Base-by-base conservation (phyloP, 2,113 vertebrate genomes). In the Petaurus breviceps region DNA sequence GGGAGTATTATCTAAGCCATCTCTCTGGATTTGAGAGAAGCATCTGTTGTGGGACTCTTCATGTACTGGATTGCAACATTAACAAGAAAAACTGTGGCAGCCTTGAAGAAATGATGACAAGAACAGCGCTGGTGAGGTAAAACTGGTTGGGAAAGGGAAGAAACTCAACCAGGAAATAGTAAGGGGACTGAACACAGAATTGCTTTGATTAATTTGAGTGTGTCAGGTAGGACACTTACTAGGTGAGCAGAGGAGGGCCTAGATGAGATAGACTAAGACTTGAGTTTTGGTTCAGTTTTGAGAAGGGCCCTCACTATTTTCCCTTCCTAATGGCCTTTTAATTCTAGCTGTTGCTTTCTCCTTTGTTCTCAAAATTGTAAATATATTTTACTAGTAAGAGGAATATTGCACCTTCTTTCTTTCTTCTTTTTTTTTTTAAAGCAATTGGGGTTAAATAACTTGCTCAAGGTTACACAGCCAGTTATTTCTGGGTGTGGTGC, bases 41-140 rank as follows among this genome's bases (percentile, higher is more conserved):
- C 89, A 14, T 49, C 90, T 46, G 37, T 51, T 25, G 8, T 2
- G 19, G 51, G 43, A 84, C 47, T 10, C 37, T 54, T 25, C 22
- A 84, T 53, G 11, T 46, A 22, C 53, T 55, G 6, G 61, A n/a
- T 46, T 84, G 94, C 37, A 3, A 22, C 50, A 84, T 84, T 43
- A 61, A 90, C n/a, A 3, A 50, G 77, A 96, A 92, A 77, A 94
- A n/a, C 2, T 26, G 28, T 92, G 10, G 47, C 22, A 93, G 93
- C 46, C 92, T 55, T 25, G 49, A 93, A 92, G 31, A 47, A 94
- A 92, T 46, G 89, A 89, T 47, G 26, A 84, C 77, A 92, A 77
- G 93, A 51, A 10, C 24, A 51, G 19, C 26, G 0, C 0, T 16
- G 54, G 61, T 28, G 43, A 95, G 57, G 51, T 50, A 46, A 24